These are phyloP conservation scores for Macrostomum cliftonense DNA, from an alignment of 2,888 invertebrate species.

Conservation along the genomic window DNA sequence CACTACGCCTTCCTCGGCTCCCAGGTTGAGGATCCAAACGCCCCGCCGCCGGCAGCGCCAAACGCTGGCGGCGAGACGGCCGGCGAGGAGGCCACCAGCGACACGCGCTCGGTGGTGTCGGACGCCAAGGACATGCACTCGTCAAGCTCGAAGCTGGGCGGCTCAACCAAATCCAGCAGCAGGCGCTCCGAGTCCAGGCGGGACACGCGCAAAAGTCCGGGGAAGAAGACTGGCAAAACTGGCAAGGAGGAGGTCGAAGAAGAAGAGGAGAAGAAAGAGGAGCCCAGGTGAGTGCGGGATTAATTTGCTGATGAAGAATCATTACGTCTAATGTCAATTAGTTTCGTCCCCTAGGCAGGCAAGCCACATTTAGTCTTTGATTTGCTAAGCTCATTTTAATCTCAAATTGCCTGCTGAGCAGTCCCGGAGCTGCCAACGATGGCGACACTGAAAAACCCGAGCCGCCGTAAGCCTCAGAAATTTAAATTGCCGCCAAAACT, in stretches of 20 bases:
- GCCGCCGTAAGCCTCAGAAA: too few species aligned
- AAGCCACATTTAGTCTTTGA: too few species aligned
- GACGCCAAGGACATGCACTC: conserved; percentile 22
- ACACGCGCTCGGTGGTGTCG: conserved; percentile 21
- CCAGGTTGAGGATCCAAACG: conserved; percentile 35
- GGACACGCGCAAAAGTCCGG: conserved; percentile 14
- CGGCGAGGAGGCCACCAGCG: conserved; percentile 27
- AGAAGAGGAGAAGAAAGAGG: conserved; percentile 18
- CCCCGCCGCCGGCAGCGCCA: not conserved
- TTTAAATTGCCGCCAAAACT: too few species aligned
- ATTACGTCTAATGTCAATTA: too few species aligned
- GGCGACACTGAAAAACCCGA: too few species aligned
- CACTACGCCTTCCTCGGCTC: conserved; percentile 33
- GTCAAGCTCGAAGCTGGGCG: conserved; percentile 19
- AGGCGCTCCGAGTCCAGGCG: not conserved
- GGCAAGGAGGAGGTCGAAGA: conserved; percentile 11
- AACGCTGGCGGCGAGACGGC: not conserved
- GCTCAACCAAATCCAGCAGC: not conserved
- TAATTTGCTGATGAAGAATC: too few species aligned
- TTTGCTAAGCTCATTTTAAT: too few species aligned
- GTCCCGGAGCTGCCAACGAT: too few species aligned
- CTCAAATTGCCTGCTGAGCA: too few species aligned
- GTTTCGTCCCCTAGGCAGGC: too few species aligned
- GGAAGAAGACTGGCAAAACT: conserved; percentile 16
- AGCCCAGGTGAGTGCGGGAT: conserved; percentile 21